Conservation (phyloP, 2,888 invertebrate species). For the Smittia aterrima region DNA sequence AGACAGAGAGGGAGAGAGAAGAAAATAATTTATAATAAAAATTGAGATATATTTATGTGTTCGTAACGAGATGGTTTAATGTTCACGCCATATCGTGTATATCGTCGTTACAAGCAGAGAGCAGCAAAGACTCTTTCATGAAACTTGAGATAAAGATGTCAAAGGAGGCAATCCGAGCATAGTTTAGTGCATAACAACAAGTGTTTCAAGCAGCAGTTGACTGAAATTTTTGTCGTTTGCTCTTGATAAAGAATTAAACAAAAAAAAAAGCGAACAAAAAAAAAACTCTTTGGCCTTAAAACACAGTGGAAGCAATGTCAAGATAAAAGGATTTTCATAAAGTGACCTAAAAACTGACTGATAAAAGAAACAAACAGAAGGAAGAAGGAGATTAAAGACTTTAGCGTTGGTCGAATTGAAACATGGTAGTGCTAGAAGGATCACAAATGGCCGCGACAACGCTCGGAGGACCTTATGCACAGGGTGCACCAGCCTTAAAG, state of each 20-base stretch:
- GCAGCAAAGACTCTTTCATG: not conserved
- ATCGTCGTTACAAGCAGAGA: not conserved
- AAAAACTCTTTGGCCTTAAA: not conserved
- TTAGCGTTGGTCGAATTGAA: slow-evolving; percentile 41
- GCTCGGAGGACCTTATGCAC: slow-evolving; percentile 76
- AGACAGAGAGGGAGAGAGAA: too few species aligned
- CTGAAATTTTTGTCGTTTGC: too few species aligned
- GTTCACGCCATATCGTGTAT: slow-evolving; percentile 1
- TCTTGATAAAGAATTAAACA: too few species aligned
- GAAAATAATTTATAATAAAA: not conserved
- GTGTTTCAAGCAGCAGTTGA: not conserved
- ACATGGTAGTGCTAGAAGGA: slow-evolving; percentile 74
- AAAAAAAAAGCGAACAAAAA: too few species aligned
- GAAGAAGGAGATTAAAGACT: not conserved
- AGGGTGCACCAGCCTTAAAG: slow-evolving; percentile 80
- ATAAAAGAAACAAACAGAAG: not conserved
- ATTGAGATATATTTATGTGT: slow-evolving; percentile 8
- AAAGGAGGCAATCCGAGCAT: not conserved
- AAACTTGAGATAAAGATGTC: not conserved
- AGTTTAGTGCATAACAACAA: not conserved
- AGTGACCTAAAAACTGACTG: slow-evolving; percentile 13
- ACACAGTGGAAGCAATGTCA: not conserved
- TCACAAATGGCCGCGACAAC: slow-evolving; percentile 67
- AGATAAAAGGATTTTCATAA: not conserved
- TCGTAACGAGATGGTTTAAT: not conserved